Conservation (phyloP, 2,797 vertebrate genomes). For the Tangara arthus region DNA sequence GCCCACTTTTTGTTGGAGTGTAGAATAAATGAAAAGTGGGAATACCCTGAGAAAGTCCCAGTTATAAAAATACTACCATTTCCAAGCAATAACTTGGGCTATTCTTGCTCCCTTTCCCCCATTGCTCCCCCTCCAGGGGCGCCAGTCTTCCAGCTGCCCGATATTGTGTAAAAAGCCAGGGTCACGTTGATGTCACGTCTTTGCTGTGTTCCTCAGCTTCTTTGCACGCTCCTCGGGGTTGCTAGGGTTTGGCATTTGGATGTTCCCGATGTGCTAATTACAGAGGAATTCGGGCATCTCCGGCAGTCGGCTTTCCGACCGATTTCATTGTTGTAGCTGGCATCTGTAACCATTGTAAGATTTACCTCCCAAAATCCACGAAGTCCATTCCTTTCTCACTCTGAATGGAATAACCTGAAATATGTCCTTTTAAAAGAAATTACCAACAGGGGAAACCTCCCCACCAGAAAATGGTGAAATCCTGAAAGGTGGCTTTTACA, state of each 20-base stretch:
- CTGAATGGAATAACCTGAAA: background rate
- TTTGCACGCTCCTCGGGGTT: conserved; percentile 78
- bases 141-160: conserved; percentile 76
- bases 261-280: conserved; percentile 85
- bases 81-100: background rate
- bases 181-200: conserved; percentile 82
- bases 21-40: background rate
- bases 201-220: conserved; percentile 79
- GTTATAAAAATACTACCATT: background rate
- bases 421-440: background rate
- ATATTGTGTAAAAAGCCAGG: conserved; percentile 75
- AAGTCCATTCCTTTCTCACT: conserved; percentile 50
- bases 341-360: conserved; percentile 66
- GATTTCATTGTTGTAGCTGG: conserved; percentile 72
- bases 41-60: background rate
- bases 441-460: background rate
- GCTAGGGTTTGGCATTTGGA: conserved; percentile 87
- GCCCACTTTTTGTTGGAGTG: background rate
- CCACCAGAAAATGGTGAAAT: background rate
- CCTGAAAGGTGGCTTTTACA: background rate
- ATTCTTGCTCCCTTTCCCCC: background rate
- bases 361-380: conserved; percentile 41
- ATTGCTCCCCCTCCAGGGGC: background rate
- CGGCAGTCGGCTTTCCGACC: conserved; percentile 59
- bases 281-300: conserved; percentile 78